These are phyloP conservation scores for Fabriciana adippe DNA, from an alignment of 2,888 invertebrate genomes.

Conservation along the genomic window DNA sequence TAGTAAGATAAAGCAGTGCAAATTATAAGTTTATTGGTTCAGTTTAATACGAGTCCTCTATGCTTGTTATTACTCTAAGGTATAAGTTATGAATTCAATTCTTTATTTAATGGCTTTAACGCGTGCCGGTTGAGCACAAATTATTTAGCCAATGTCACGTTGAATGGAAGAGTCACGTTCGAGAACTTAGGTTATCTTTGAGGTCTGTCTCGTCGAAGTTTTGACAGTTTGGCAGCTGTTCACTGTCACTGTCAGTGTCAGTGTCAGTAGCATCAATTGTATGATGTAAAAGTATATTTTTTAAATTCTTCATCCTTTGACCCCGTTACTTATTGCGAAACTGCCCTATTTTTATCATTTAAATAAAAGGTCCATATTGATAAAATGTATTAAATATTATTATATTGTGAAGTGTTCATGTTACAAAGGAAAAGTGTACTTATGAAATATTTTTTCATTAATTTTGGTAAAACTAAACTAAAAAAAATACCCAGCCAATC, in stretches of 20 bases:
- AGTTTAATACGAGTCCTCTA: too few species aligned
- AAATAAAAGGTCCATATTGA: neutral
- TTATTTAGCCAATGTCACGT: too few species aligned
- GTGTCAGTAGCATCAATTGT: constrained; percentile 18
- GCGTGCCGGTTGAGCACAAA: too few species aligned
- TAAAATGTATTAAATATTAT: neutral
- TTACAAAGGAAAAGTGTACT: neutral
- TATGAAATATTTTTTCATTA: constrained; percentile 2
- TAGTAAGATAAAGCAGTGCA: too few species aligned
- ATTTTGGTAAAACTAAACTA: constrained; percentile 10
- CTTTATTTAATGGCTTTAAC: too few species aligned
- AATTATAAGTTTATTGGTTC: too few species aligned
- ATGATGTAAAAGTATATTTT: constrained; percentile 25
- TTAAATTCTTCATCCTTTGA: constrained; percentile 39
- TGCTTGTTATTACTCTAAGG: too few species aligned
- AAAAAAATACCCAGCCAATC: constrained; percentile 12
- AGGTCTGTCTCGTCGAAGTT: too few species aligned
- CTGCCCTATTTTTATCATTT: constrained; percentile 30
- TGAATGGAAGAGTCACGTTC: too few species aligned
- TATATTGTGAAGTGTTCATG: neutral
- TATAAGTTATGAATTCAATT: too few species aligned
- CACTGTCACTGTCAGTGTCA: constrained; percentile 26
- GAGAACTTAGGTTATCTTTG: too few species aligned
- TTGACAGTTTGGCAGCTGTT: neutral
- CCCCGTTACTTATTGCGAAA: constrained; percentile 32